Percentiles rank a stretch among this genome's conserved stretches.
phyloP scores from a whole-genome alignment of 2,113 vertebrate species.

The Saiga tatarica region DNA sequence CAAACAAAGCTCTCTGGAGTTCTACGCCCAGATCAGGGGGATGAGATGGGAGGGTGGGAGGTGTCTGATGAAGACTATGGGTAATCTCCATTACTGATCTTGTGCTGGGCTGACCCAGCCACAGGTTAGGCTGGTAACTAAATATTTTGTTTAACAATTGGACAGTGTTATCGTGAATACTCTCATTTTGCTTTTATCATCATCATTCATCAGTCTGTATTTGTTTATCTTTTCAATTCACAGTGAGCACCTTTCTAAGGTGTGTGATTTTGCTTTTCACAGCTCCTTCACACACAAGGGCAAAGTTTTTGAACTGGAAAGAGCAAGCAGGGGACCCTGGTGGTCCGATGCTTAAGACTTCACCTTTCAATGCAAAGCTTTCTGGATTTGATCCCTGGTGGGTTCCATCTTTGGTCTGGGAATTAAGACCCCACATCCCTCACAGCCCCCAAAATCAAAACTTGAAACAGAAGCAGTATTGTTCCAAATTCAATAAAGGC shows the following conservation, averaged over 20 bases:
- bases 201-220: background rate
- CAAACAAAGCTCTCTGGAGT: background rate
- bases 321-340: background rate
- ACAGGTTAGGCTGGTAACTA: background rate
- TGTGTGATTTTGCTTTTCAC: background rate
- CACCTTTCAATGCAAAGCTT: background rate
- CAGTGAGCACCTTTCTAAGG: background rate
- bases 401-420: background rate
- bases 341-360: background rate
- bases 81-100: too few relatives aligned
- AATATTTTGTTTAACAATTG: background rate
- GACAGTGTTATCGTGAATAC: accelerated
- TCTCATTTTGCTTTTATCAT: background rate
- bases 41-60: accelerated
- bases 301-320: background rate
- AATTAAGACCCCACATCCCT: background rate
- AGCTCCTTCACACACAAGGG: background rate
- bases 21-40: accelerated
- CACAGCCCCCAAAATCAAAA: background rate
- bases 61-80: accelerated
- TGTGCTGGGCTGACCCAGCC: too few relatives aligned
- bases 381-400: background rate
- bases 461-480: background rate
- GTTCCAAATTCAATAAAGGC: background rate
- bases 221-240: background rate